phyloP scores from a whole-genome alignment of 2,888 invertebrate species.

The Phaedon cochleariae region DNA sequence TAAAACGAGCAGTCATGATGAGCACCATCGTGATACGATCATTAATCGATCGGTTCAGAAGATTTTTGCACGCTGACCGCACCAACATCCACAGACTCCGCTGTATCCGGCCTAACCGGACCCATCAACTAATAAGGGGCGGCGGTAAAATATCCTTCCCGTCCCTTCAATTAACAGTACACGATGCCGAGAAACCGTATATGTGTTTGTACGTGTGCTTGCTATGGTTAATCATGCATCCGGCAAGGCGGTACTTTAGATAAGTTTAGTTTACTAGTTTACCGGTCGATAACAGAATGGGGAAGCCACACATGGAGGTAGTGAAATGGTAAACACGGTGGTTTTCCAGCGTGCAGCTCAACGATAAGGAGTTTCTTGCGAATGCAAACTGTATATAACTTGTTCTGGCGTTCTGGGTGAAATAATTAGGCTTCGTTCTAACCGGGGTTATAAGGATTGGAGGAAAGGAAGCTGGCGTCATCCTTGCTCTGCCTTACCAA shows the following conservation, averaged over 20 bases:
- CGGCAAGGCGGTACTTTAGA: slow-evolving; percentile 21
- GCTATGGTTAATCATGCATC: slow-evolving; percentile 36
- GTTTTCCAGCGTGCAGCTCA: not conserved
- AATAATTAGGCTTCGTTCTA: not conserved
- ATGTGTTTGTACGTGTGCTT: slow-evolving; percentile 11
- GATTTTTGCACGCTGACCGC: not conserved
- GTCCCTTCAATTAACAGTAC: slow-evolving; percentile 35
- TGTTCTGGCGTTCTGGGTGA: too few relatives aligned
- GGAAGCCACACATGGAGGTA: not conserved
- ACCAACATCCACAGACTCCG: not conserved
- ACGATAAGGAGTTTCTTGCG: not conserved
- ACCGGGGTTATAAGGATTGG: too few relatives aligned
- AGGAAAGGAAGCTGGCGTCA: too few relatives aligned
- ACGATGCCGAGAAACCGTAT: too few relatives aligned
- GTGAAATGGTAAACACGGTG: not conserved
- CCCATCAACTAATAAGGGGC: not conserved
- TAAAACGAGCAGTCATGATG: too few relatives aligned
- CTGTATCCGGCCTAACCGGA: slow-evolving; percentile 2
- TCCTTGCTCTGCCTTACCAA: too few relatives aligned
- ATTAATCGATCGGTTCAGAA: too few relatives aligned
- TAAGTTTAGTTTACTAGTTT: slow-evolving; percentile 29
- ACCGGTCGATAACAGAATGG: slow-evolving; percentile 2
- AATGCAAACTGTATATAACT: not conserved
- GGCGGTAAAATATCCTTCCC: slow-evolving; percentile 25
- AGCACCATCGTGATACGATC: too few relatives aligned